Base-by-base conservation (phyloP, 2,113 vertebrate species). In the Falco punctatus region DNA sequence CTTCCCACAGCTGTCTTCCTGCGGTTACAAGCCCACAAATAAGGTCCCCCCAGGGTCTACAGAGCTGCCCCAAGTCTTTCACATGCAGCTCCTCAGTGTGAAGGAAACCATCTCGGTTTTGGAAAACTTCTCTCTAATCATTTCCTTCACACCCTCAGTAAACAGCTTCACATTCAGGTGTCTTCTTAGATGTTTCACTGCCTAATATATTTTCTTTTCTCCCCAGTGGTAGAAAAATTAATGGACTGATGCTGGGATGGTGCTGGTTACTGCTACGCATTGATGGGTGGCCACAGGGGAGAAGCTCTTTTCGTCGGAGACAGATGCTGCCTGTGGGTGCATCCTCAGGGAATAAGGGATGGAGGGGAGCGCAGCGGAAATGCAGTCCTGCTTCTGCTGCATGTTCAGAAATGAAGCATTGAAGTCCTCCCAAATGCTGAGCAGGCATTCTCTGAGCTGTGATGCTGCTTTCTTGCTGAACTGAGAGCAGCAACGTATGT, bases 251-350 rank as follows among this genome's bases (percentile, higher is more conserved):
- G 44, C 33, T 80, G 57, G 20, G 22, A 24, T 44, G 22, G 4
- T 72, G 32, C 26, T 81, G 62, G 42, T 62, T 74, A n/a, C 20
- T 30, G 23, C 27, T 23, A 13, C 2, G 10, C 7, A 11, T 13
- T 35, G 69, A 13, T 23, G 42, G 42, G 3, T 0, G 0, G 6
- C 42, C 0, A 0, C 20, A 61, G 35, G 13, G 59, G 13, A 85
- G 42, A 46, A 40, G 11, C 4, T 57, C 22, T 72, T 64, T 35
- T 15, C 2, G 0, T 0, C 0, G 0, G 20, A 9, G 6, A 10
- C 0, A 4, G 42, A 13, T 46, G 12, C 35, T 86, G 17, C 23
- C 32, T 27, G 11, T 9, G 10, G 26, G n/a, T 15, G 4, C 13
- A 6, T 32, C 67, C 42, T 54, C 2, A 1, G 22, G 44, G 26